Evolutionary conservation across 2,797 vertebrate species (phyloP).

Genomic region (Hylomyscus alleni): DNA sequence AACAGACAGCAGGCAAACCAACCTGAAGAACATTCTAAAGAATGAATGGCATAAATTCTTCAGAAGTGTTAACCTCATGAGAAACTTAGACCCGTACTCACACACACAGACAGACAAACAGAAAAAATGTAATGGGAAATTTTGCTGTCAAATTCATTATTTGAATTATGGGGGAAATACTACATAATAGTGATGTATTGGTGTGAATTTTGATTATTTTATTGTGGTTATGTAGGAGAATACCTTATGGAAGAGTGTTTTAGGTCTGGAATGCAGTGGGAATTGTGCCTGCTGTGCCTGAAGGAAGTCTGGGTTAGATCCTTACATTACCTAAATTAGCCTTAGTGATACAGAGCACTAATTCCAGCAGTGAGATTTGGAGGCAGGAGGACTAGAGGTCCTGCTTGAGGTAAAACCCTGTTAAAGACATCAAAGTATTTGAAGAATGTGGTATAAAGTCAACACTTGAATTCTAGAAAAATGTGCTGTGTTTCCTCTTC

Average conservation of each 20-base stretch:
- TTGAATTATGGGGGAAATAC: background rate
- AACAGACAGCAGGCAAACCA: background rate
- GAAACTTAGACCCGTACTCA: background rate
- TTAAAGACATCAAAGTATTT: background rate
- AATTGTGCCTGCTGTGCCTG: background rate
- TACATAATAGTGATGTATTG: background rate
- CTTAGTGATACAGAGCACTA: background rate
- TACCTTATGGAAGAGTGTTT: background rate
- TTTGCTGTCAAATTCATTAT: background rate
- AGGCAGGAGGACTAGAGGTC: background rate
- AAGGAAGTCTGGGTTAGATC: background rate
- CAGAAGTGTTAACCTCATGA: background rate
- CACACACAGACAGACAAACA: background rate
- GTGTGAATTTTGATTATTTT: background rate
- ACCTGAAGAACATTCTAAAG: background rate
- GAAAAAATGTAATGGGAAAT: background rate
- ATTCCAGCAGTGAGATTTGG: background rate
- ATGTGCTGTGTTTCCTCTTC: background rate
- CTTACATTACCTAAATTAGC: background rate
- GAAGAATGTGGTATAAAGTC: background rate
- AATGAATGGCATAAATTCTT: background rate
- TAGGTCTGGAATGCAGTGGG: background rate
- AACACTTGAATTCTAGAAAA: conserved; percentile 31
- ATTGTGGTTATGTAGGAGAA: background rate
- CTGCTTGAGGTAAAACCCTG: background rate